Conservation (phyloP, 1,140 invertebrate species). For the Meteorus sp. region DNA sequence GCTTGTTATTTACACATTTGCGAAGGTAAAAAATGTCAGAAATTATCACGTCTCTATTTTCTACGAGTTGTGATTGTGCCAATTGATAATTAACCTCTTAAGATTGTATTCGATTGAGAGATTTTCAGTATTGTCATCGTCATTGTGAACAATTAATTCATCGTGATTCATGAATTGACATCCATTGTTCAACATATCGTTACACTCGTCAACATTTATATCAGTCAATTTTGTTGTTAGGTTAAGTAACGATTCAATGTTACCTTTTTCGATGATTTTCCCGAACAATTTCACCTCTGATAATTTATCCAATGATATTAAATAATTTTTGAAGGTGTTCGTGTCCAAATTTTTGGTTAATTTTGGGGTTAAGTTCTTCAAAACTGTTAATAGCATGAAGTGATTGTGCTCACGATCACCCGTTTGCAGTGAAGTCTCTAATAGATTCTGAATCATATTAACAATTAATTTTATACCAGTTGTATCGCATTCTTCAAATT, state of each 20-base stretch:
- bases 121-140: too few species aligned
- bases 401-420: constrained; percentile 19
- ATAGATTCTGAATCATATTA: constrained; percentile 36
- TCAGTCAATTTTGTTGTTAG: neutral
- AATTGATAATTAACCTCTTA: too few species aligned
- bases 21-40: too few species aligned
- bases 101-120: too few species aligned
- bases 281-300: constrained; percentile 12
- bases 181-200: too few species aligned
- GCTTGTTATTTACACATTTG: too few species aligned
- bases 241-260: neutral
- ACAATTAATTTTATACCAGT: constrained; percentile 30
- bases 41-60: too few species aligned
- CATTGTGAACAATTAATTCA: too few species aligned
- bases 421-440: neutral
- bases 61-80: too few species aligned
- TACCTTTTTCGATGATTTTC: neutral
- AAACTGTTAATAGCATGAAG: constrained; percentile 23
- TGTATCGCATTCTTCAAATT: constrained; percentile 26
- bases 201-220: too few species aligned
- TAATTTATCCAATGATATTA: constrained; percentile 10
- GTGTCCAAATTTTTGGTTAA: constrained; percentile 16
- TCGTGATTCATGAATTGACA: too few species aligned
- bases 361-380: constrained; percentile 19
- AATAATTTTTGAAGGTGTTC: neutral